Percentiles rank a stretch among this genome's conserved stretches.
phyloP scores from a whole-genome alignment of 2,113 vertebrate genomes.

The Rynchops niger region DNA sequence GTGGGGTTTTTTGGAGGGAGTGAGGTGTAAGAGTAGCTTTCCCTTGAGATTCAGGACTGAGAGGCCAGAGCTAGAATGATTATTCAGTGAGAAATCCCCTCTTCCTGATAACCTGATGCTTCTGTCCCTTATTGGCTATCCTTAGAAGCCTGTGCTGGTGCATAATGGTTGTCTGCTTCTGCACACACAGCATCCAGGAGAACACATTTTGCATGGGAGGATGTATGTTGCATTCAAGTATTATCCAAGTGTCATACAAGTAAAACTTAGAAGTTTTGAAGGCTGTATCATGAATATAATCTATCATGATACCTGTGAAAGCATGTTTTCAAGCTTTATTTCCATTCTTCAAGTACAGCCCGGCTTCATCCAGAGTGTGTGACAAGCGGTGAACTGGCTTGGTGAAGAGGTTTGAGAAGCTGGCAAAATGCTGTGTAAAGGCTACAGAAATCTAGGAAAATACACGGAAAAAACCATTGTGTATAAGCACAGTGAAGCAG shows the following conservation, averaged over 20 bases:
- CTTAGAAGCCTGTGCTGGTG: not conserved
- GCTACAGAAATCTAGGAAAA: not conserved
- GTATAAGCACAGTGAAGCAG: not conserved
- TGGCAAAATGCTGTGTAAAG: not conserved
- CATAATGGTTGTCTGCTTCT: not conserved
- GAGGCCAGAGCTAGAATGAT: not conserved
- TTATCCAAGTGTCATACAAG: not conserved
- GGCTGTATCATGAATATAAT: not conserved
- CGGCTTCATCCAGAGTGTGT: not conserved
- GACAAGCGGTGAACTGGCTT: not conserved
- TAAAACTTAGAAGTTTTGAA: not conserved
- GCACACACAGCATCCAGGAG: not conserved
- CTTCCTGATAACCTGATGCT: not conserved
- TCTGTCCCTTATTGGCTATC: not conserved
- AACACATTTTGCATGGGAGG: not conserved
- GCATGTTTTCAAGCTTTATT: not conserved
- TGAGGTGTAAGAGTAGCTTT: not conserved
- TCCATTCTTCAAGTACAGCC: not conserved
- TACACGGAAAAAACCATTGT: not conserved
- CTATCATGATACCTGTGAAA: not conserved
- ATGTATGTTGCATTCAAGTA: not conserved
- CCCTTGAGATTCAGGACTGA: not conserved
- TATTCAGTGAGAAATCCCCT: not conserved
- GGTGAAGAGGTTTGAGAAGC: not conserved
- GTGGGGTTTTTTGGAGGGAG: fast-evolving